These are phyloP conservation scores for Drosophila sp. DNA, from an alignment of 1,140 invertebrate species.

Conservation along the genomic window DNA sequence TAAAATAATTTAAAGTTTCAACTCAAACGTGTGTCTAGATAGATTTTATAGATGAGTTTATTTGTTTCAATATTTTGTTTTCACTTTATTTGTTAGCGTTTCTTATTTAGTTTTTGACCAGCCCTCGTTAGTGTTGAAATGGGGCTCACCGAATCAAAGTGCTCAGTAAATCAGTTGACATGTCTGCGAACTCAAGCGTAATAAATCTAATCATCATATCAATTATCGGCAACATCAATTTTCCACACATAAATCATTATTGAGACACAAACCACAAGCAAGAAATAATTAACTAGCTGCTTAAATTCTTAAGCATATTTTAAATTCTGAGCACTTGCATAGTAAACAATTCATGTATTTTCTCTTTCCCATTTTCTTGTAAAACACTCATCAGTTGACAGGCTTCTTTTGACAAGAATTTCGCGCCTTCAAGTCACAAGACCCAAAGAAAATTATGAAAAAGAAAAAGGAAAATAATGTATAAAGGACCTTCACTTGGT, in stretches of 20 bases:
- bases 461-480: constrained; percentile 2
- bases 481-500: constrained; percentile 1
- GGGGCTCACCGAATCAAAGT: constrained; percentile 11
- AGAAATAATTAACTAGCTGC: neutral
- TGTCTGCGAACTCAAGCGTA: constrained; percentile 11
- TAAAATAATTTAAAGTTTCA: too few species aligned
- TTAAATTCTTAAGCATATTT: constrained; percentile 1
- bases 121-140: neutral
- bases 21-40: too few species aligned
- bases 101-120: neutral
- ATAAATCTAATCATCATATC: constrained; percentile 16
- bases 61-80: too few species aligned
- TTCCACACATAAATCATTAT: neutral
- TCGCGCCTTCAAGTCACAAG: constrained; percentile 5
- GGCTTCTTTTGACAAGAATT: constrained; percentile 10
- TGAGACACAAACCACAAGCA: neutral
- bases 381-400: constrained; percentile 4
- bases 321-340: neutral
- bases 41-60: too few species aligned
- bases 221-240: neutral
- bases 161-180: constrained; percentile 3
- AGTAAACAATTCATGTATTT: neutral
- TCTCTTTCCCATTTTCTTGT: neutral
- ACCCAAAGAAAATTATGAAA: constrained; percentile 1
- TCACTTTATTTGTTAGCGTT: too few species aligned